A percentile compares a stretch with the other conserved stretches of the same genome.
Evolutionary conservation across 2,113 vertebrate genomes (phyloP).

Genomic region (Erpornis zantholeuca): DNA sequence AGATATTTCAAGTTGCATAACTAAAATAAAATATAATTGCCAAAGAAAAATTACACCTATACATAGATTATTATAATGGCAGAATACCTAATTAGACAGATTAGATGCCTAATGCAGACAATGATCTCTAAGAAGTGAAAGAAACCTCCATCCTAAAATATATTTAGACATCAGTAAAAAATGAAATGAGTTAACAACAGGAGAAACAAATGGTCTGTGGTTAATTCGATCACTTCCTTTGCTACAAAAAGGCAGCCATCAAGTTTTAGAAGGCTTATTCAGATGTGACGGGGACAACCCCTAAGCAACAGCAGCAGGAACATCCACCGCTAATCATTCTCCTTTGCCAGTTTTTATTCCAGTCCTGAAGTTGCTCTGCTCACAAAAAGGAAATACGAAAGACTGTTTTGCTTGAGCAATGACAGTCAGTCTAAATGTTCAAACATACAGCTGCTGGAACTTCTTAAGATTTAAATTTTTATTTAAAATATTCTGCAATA

Average conservation of each 20-base stretch:
- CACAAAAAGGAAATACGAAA: not conserved
- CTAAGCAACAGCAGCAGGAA: conserved; percentile 23
- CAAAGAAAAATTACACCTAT: not conserved
- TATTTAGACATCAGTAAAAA: conserved; percentile 4
- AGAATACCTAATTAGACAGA: not conserved
- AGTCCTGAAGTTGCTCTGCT: not conserved
- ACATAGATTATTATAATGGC: not conserved
- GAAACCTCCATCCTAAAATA: not conserved
- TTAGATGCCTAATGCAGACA: not conserved
- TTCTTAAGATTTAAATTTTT: not conserved
- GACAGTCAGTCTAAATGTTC: not conserved
- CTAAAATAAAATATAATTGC: not conserved
- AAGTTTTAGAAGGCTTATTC: conserved; percentile 23
- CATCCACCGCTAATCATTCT: not conserved
- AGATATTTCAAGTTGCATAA: not conserved
- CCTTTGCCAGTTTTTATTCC: not conserved
- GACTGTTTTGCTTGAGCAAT: not conserved
- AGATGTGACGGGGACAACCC: conserved; percentile 28
- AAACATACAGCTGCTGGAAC: not conserved
- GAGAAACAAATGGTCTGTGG: conserved; percentile 57
- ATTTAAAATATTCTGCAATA: not conserved
- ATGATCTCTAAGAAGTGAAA: not conserved
- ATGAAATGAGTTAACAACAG: conserved; percentile 18
- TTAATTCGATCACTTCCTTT: conserved; percentile 55
- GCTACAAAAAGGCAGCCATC: conserved; percentile 12